phyloP scores from a whole-genome alignment of 2,797 vertebrate genomes.

The Odontamblyopus lacepedii region DNA sequence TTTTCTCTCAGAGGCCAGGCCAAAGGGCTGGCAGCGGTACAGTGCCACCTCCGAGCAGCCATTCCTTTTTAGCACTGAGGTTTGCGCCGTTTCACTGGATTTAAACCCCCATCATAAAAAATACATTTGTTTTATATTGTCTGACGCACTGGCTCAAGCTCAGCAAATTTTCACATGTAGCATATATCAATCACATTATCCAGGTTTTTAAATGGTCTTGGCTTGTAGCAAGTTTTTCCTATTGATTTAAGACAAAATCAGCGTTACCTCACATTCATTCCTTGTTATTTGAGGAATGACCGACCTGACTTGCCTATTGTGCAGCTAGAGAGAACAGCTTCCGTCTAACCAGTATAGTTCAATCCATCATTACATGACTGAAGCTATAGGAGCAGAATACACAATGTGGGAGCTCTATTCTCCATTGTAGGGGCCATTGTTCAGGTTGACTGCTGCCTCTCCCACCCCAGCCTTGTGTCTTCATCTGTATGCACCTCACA shows the following conservation, averaged over 20 bases:
- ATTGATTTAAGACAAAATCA: slow-evolving; percentile 23
- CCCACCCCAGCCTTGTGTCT: slow-evolving; percentile 38
- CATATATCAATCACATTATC: slow-evolving; percentile 16
- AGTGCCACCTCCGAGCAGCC: slow-evolving; percentile 25
- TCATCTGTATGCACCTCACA: slow-evolving; percentile 65
- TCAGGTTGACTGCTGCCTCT: slow-evolving; percentile 35
- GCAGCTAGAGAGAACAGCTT: slow-evolving; percentile 32
- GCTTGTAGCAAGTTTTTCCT: slow-evolving; percentile 12
- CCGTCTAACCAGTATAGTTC: slow-evolving; percentile 33
- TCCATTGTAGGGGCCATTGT: slow-evolving; percentile 43
- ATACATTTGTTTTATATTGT: slow-evolving; percentile 41
- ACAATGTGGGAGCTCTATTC: slow-evolving; percentile 55
- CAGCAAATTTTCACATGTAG: slow-evolving; percentile 35
- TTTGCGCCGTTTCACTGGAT: slow-evolving; percentile 43
- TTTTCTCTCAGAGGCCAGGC: slow-evolving; percentile 31
- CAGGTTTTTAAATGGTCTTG: slow-evolving; percentile 4
- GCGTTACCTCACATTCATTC: slow-evolving; percentile 18
- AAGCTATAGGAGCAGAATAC: slow-evolving; percentile 56
- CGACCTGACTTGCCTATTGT: slow-evolving; percentile 4
- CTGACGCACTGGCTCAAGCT: slow-evolving; percentile 31
- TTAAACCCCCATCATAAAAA: slow-evolving; percentile 36
- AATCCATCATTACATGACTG: slow-evolving; percentile 61
- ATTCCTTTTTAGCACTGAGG: slow-evolving; percentile 18
- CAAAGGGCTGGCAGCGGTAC: slow-evolving; percentile 21
- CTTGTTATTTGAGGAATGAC: slow-evolving; percentile 17